phyloP scores from a whole-genome alignment of 2,888 invertebrate genomes.

The Apodemia zela region DNA sequence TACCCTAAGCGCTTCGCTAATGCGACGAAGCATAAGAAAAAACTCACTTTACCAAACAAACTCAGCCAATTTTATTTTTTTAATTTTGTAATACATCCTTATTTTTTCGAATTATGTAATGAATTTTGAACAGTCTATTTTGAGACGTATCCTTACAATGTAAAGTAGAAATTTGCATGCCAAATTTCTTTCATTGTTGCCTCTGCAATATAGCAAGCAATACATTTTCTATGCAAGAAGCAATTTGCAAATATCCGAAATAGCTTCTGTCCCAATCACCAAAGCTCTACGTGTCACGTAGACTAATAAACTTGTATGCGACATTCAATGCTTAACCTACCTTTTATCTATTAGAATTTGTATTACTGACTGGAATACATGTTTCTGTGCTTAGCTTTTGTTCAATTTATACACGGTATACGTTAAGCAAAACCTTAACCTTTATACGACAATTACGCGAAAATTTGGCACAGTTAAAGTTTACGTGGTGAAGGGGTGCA shows the following conservation, averaged over 20 bases:
- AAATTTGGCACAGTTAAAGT: too few species aligned
- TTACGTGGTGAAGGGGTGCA: too few species aligned
- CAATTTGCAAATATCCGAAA: conserved; percentile 41
- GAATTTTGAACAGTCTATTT: background rate
- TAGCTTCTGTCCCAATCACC: conserved; percentile 29
- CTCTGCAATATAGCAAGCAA: conserved; percentile 5
- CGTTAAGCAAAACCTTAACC: too few species aligned
- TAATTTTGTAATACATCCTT: background rate
- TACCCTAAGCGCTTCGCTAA: too few species aligned
- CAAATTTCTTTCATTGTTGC: conserved; percentile 10
- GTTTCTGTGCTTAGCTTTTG: background rate
- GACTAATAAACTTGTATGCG: conserved; percentile 35
- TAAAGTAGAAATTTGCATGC: conserved; percentile 2
- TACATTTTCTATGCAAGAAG: conserved; percentile 18
- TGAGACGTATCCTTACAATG: background rate
- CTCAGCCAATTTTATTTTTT: background rate
- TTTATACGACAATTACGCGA: too few species aligned
- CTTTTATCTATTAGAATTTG: conserved; percentile 31
- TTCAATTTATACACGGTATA: background rate
- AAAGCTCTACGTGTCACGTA: conserved; percentile 34
- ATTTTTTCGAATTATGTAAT: background rate
- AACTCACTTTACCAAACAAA: too few species aligned
- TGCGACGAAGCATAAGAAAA: too few species aligned
- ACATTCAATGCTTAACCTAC: conserved; percentile 30
- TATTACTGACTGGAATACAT: conserved; percentile 21